A percentile compares a stretch with the other conserved stretches of the same genome.
These are phyloP conservation scores for Tetragnatha montana DNA, from an alignment of 2,888 invertebrate species.

Conservation along the genomic window DNA sequence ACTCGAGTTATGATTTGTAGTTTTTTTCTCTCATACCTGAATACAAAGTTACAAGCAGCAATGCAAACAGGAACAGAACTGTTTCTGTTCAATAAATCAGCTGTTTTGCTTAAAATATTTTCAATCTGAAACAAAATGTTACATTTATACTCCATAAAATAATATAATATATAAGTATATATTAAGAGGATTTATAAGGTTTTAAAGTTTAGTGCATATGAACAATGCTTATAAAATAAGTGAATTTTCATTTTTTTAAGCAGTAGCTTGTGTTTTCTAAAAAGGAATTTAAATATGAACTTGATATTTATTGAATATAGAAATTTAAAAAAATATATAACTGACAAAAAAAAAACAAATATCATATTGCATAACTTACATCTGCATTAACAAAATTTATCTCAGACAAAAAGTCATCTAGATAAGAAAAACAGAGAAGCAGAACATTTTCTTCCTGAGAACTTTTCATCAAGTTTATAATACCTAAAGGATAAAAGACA, in stretches of 20 bases:
- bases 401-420: conserved; percentile 7
- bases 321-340: neutral
- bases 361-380: conserved; percentile 11
- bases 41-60: conserved; percentile 25
- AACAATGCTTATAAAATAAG: no score
- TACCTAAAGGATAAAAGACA: neutral
- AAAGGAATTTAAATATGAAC: no score
- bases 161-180: no score
- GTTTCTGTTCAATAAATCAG: conserved; percentile 6
- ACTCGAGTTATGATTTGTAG: neutral
- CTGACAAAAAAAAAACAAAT: neutral
- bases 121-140: conserved; percentile 6
- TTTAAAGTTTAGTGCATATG: no score
- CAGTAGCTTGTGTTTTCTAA: no score
- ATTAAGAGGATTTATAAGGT: no score
- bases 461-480: conserved; percentile 18
- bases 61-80: conserved; percentile 14
- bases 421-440: conserved; percentile 7
- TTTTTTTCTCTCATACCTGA: conserved; percentile 32
- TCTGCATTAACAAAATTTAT: conserved; percentile 8
- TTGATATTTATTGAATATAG: no score
- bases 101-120: conserved; percentile 10
- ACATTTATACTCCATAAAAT: no score
- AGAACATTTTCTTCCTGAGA: conserved; percentile 11
- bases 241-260: no score